phyloP scores from a whole-genome alignment of 2,797 vertebrate species.

The Ibycter americanus region DNA sequence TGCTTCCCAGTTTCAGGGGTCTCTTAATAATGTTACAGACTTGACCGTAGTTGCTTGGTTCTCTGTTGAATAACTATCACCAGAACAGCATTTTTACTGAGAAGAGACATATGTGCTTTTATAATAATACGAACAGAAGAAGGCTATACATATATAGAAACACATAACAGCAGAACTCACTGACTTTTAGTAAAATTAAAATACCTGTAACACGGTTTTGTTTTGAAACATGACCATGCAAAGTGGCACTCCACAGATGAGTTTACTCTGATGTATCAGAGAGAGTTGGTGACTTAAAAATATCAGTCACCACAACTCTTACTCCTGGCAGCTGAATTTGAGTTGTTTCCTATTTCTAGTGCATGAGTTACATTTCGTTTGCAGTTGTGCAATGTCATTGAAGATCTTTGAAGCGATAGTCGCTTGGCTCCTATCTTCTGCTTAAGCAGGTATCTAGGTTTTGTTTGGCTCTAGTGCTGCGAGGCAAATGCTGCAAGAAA shows the following conservation, averaged over 20 bases:
- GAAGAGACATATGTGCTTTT: background rate
- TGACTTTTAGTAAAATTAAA: background rate
- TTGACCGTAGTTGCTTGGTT: background rate
- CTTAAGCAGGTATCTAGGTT: background rate
- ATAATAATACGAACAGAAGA: background rate
- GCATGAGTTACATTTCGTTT: background rate
- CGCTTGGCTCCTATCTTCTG: background rate
- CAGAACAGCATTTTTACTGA: background rate
- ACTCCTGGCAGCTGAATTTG: constrained; percentile 7
- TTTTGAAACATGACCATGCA: background rate
- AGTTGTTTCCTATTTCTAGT: constrained; percentile 22
- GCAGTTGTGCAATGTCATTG: background rate
- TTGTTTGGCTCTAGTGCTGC: background rate
- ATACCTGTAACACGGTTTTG: background rate
- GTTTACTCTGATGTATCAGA: background rate
- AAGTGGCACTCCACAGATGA: background rate
- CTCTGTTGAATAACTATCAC: background rate
- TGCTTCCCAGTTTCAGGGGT: background rate
- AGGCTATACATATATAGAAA: background rate
- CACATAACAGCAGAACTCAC: background rate
- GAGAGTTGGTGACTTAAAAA: background rate
- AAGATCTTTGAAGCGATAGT: background rate
- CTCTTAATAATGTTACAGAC: background rate
- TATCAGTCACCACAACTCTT: background rate
- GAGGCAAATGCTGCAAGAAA: background rate